Base-by-base conservation (phyloP, 2,888 invertebrate species). In the Labia minor region DNA sequence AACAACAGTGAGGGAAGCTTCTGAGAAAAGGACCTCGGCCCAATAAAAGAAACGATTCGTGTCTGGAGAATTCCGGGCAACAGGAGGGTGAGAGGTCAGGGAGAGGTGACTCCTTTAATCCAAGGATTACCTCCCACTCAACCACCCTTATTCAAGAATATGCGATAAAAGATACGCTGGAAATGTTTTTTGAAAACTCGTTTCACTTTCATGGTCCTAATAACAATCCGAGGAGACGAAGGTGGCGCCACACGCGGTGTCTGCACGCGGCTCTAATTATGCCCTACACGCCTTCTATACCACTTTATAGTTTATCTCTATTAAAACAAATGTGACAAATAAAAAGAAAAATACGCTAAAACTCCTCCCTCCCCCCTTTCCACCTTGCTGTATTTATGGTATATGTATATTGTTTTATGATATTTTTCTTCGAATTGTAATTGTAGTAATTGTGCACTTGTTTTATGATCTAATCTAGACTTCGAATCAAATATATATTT, bases 311-410 rank as follows among this genome's bases (percentile, higher is more conserved):
- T 49, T 49, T 49, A 16, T 49, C 49, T 49, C n/a, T 49, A 14
- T 49, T 49, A 49, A n/a, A n/a, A 49, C 49, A n/a, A 49, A 49
- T 49, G 49, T 49, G 49, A 49, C 49, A 49, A 49, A 49, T 49
- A 49, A 49, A 26, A 49, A 14, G 14, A 14, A 49, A 14, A 49
- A 49, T n/a, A n/a, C n/a, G n/a, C n/a, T n/a, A n/a, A n/a, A n/a
- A n/a, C n/a, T n/a, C n/a, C n/a, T n/a, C n/a, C n/a, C n/a, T n/a
- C n/a, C n/a, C n/a, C n/a, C n/a, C n/a, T n/a, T n/a, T n/a, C n/a
- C n/a, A n/a, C n/a, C n/a, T n/a, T n/a, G n/a, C n/a, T n/a, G n/a
- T n/a, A n/a, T n/a, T n/a, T n/a, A n/a, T n/a, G n/a, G n/a, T n/a
- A n/a, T n/a, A n/a, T 49, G 49, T 49, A 3, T 49, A 8, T 26